phyloP scores from a whole-genome alignment of 2,888 invertebrate species.

The Gisinianus flammeolus region DNA sequence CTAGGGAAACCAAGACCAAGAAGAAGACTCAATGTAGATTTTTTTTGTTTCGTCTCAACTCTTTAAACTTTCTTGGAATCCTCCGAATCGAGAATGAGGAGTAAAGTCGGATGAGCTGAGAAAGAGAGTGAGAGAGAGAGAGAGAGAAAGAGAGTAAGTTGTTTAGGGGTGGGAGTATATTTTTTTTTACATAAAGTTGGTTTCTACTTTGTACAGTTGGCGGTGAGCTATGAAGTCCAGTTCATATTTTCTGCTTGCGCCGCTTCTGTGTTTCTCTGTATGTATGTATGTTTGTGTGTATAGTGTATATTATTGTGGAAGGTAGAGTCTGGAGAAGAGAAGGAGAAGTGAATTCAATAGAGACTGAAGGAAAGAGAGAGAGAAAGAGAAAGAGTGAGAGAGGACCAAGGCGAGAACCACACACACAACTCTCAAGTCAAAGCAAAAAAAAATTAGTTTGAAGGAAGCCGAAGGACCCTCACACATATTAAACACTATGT shows the following conservation, averaged over 20 bases:
- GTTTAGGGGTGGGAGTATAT: neutral
- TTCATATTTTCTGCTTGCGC: too few relatives aligned
- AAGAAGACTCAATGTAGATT: too few relatives aligned
- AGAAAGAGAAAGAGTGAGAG: neutral
- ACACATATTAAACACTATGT: too few relatives aligned
- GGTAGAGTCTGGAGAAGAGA: neutral
- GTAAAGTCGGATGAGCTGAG: neutral
- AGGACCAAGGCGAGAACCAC: neutral
- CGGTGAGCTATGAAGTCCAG: neutral
- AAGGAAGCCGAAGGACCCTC: constrained; percentile 4
- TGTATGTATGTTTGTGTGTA: neutral
- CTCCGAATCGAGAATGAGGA: neutral
- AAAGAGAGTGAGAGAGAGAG: neutral
- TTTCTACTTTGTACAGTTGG: too few relatives aligned
- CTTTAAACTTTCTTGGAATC: neutral
- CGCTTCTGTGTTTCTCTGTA: too few relatives aligned
- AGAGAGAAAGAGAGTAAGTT: neutral
- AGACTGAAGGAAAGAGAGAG: neutral
- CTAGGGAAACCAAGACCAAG: too few relatives aligned
- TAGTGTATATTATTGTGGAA: neutral
- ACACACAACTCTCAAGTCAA: neutral
- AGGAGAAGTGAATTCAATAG: neutral
- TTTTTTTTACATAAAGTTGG: neutral
- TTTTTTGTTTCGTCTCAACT: neutral
- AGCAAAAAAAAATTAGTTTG: too few relatives aligned